Evolutionary conservation across 2,888 invertebrate genomes (phyloP).

Genomic region (Bombylius discolor): DNA sequence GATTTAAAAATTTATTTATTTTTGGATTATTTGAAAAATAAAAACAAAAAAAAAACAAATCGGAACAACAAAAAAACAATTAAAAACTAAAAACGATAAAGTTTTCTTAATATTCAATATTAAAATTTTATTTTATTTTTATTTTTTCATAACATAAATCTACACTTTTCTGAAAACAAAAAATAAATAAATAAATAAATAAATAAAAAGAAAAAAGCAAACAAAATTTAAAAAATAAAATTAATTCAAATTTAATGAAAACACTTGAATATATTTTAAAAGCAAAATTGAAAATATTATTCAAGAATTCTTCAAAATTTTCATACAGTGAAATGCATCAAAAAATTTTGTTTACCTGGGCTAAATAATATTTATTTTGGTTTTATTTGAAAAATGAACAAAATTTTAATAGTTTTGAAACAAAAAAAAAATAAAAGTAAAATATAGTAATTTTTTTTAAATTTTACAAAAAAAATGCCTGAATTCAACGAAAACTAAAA

Average conservation of each 20-base stretch:
- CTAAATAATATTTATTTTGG: conserved; percentile 5
- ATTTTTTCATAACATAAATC: too few species aligned
- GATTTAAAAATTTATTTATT: conserved; percentile 12
- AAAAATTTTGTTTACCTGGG: conserved; percentile 10
- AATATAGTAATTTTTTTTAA: conserved; percentile 4
- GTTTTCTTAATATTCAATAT: too few species aligned
- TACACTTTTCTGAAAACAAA: too few species aligned
- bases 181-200: too few species aligned
- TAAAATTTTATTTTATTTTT: too few species aligned
- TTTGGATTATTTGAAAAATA: too few species aligned
- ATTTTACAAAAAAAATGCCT: conserved; percentile 2
- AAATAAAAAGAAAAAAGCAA: too few species aligned
- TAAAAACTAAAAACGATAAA: neutral
- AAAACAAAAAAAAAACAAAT: neutral
- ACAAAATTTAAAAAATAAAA: too few species aligned
- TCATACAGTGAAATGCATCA: neutral
- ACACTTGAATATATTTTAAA: too few species aligned
- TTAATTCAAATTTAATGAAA: too few species aligned
- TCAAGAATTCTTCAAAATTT: too few species aligned
- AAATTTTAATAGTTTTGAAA: conserved; percentile 16
- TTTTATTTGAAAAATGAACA: conserved; percentile 5
- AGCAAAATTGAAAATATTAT: too few species aligned
- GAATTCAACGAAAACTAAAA: conserved; percentile 9
- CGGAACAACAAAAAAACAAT: neutral
- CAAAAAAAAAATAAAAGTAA: conserved; percentile 30